phyloP scores from a whole-genome alignment of 2,797 vertebrate species.

The Anguilla marmorata region DNA sequence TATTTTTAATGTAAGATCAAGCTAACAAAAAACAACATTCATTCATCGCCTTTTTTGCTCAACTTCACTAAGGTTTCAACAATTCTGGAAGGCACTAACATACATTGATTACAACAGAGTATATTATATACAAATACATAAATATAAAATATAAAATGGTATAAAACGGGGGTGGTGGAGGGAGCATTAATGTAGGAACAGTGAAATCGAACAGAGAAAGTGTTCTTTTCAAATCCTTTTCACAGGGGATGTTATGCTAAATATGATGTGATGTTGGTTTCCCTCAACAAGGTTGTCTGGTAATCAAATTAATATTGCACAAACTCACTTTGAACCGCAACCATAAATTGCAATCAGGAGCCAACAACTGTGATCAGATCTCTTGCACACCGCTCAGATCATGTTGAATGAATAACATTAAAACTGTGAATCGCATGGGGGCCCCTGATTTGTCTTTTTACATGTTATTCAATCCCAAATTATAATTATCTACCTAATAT shows the following conservation, averaged over 20 bases:
- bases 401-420: background rate
- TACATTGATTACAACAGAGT: background rate
- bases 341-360: background rate
- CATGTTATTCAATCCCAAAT: background rate
- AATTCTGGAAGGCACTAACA: background rate
- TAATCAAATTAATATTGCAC: slow-evolving; percentile 13
- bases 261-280: background rate
- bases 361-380: background rate
- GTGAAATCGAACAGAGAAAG: background rate
- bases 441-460: background rate
- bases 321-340: background rate
- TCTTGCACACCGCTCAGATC: background rate
- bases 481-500: background rate
- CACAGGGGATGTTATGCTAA: background rate
- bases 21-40: background rate
- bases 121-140: background rate
- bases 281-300: background rate
- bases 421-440: background rate
- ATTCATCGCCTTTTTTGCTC: background rate
- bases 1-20: no score
- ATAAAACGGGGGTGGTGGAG: background rate
- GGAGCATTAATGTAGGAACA: background rate
- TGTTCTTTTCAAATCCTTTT: background rate
- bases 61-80: background rate
- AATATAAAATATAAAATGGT: background rate